phyloP scores from a whole-genome alignment of 2,888 invertebrate species.

The Napeogenes inachia region DNA sequence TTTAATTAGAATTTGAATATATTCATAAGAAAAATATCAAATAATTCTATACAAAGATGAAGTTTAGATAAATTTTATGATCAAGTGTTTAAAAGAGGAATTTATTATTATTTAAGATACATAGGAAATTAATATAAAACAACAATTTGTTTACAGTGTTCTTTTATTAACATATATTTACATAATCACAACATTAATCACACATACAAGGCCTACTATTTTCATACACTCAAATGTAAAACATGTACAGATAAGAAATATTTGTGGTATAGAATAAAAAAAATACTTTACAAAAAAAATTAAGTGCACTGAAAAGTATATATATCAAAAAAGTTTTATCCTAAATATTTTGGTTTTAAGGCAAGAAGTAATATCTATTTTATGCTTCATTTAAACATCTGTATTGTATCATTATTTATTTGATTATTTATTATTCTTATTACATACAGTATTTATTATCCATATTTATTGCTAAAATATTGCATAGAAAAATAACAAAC shows the following conservation, averaged over 20 bases:
- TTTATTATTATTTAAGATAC: background rate
- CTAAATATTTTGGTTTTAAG: background rate
- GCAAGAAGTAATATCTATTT: background rate
- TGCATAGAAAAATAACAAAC: background rate
- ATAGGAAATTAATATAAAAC: conserved; percentile 10
- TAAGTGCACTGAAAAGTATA: background rate
- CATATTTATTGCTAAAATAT: conserved; percentile 6
- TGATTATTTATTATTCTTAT: background rate
- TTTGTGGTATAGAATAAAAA: background rate
- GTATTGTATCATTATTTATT: background rate
- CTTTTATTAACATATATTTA: conserved; percentile 50
- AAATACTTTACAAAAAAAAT: background rate
- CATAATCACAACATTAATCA: conserved; percentile 52
- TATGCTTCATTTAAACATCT: background rate
- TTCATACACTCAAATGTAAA: conserved; percentile 12
- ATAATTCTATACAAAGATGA: too few relatives aligned
- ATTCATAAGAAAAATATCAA: too few relatives aligned
- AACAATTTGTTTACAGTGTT: conserved; percentile 19
- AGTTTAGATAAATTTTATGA: too few relatives aligned
- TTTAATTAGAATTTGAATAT: too few relatives aligned
- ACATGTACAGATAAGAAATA: background rate
- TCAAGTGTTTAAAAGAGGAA: too few relatives aligned
- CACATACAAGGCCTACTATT: conserved; percentile 37
- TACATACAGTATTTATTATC: background rate
- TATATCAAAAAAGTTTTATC: background rate